Evolutionary conservation across 2,888 invertebrate species (phyloP).

Genomic region (Chrysomela aeneicollis): DNA sequence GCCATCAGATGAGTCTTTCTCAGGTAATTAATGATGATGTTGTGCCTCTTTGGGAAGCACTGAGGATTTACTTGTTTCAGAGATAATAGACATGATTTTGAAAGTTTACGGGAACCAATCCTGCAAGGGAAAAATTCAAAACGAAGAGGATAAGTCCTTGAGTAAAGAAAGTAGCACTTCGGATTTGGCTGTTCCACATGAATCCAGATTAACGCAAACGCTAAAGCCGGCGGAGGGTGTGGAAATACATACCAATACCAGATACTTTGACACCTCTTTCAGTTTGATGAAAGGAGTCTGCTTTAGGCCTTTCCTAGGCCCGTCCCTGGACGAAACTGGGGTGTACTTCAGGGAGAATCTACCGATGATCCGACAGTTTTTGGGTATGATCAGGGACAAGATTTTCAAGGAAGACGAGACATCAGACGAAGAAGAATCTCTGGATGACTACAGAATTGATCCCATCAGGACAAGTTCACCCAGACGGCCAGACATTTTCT

Average conservation of each 20-base stretch:
- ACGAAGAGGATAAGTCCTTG: no score
- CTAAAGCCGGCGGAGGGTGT: no score
- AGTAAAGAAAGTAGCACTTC: background rate
- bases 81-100: conserved; percentile 17
- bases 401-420: background rate
- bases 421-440: background rate
- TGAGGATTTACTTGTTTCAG: no score
- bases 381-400: background rate
- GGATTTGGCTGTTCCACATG: background rate
- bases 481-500: no score
- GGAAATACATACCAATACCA: background rate
- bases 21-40: no score
- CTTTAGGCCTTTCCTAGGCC: conserved; percentile 11
- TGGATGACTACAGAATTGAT: no score
- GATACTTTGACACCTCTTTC: background rate
- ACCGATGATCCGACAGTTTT: conserved; percentile 2
- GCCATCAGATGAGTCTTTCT: background rate
- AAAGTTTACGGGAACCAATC: conserved; percentile 19
- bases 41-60: no score
- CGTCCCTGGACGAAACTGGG: conserved; percentile 14
- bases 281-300: background rate
- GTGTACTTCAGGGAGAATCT: conserved; percentile 1
- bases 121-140: background rate
- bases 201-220: conserved; percentile 6
- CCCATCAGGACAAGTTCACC: no score